phyloP scores from a whole-genome alignment of 2,888 invertebrate genomes.

The Brachyptera risi region DNA sequence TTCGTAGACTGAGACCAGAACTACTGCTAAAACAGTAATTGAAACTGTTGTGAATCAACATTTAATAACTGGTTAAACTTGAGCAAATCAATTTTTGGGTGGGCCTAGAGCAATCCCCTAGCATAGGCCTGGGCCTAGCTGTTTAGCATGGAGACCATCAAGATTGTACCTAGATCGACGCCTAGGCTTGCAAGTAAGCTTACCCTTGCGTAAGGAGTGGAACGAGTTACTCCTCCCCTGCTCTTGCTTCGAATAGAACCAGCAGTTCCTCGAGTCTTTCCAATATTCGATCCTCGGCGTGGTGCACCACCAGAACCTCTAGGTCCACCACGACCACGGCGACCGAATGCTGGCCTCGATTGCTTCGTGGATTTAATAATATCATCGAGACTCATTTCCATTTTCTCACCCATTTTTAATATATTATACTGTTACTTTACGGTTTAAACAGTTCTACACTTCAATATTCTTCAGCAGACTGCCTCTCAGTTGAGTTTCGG shows the following conservation, averaged over 20 bases:
- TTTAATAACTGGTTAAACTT: too few species aligned
- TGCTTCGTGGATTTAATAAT: conserved; percentile 85
- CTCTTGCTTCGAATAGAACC: conserved; percentile 50
- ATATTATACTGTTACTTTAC: not conserved
- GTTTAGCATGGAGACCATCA: too few species aligned
- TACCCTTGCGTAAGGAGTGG: conserved; percentile 64
- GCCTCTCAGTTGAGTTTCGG: too few species aligned
- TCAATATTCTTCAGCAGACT: too few species aligned
- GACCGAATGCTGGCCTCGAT: conserved; percentile 38
- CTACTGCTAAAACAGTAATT: too few species aligned
- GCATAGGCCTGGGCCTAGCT: too few species aligned
- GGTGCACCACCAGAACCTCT: conserved; percentile 51
- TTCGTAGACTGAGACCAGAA: too few species aligned
- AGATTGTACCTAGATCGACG: too few species aligned
- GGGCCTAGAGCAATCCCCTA: too few species aligned
- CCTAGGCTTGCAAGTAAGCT: conserved; percentile 36
- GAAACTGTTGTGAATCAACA: too few species aligned
- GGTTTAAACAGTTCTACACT: not conserved
- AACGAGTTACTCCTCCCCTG: conserved; percentile 64
- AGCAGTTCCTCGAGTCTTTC: conserved; percentile 52
- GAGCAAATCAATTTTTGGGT: too few species aligned
- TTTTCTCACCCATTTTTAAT: conserved; percentile 85
- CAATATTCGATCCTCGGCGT: conserved; percentile 52
- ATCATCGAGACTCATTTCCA: conserved; percentile 96
- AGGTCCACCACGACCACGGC: conserved; percentile 52